Evolutionary conservation across 2,113 vertebrate species (phyloP).

Genomic region (Cottus gobio): DNA sequence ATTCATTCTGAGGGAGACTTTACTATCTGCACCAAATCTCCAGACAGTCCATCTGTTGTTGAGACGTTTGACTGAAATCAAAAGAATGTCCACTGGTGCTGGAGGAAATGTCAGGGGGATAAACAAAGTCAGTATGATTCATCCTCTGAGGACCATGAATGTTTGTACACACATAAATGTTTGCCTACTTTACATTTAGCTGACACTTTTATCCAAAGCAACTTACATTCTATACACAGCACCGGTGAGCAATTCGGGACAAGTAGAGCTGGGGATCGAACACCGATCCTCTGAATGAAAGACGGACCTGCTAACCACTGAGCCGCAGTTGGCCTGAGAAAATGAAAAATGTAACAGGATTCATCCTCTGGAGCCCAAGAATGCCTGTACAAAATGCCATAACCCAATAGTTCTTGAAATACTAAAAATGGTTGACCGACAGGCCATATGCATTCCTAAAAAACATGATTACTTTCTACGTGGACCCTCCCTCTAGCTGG

Average conservation of each 20-base stretch:
- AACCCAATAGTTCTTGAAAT: not conserved
- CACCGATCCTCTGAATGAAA: too few relatives aligned
- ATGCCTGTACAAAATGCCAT: not conserved
- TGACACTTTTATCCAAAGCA: too few relatives aligned
- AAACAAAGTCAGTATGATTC: not conserved
- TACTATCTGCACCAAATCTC: not conserved
- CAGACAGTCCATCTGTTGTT: not conserved
- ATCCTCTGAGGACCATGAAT: not conserved
- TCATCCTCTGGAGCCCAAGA: not conserved
- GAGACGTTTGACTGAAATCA: not conserved
- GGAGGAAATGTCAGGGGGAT: not conserved
- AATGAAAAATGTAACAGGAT: not conserved
- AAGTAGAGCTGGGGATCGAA: too few relatives aligned
- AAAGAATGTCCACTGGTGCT: too few relatives aligned
- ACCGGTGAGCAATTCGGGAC: too few relatives aligned
- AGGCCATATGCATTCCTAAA: not conserved
- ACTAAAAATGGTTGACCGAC: not conserved
- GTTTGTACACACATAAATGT: too few relatives aligned
- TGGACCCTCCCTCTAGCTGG: not conserved
- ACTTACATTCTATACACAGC: too few relatives aligned
- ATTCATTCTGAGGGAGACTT: not conserved
- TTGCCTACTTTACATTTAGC: too few relatives aligned
- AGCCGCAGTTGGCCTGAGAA: too few relatives aligned
- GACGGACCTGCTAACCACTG: too few relatives aligned
- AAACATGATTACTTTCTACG: not conserved